These are phyloP conservation scores for Gryon sp. DNA, from an alignment of 1,140 invertebrate genomes.

Conservation along the genomic window DNA sequence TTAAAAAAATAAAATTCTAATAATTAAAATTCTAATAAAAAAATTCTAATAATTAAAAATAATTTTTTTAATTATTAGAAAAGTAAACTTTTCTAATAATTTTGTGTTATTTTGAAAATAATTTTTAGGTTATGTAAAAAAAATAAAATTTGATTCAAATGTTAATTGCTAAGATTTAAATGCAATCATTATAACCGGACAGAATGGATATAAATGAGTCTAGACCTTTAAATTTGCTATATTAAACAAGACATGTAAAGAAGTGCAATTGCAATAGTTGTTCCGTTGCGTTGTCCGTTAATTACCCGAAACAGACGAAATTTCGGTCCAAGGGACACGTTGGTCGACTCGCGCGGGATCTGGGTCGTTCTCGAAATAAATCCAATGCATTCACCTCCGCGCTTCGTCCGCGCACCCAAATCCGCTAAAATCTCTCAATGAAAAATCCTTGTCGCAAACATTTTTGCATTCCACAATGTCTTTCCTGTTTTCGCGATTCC, in stretches of 20 bases:
- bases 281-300: conserved; percentile 71
- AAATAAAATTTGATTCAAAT: too few species aligned
- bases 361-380: conserved; percentile 77
- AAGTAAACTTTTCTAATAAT: too few species aligned
- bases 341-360: conserved; percentile 70
- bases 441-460: conserved; percentile 58
- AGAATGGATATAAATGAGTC: conserved; percentile 56
- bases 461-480: conserved; percentile 18
- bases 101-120: too few species aligned
- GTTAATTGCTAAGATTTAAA: conserved; percentile 34
- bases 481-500: conserved; percentile 23
- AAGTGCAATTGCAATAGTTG: conserved; percentile 62
- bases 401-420: conserved; percentile 33
- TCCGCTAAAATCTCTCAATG: conserved; percentile 57
- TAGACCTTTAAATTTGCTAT: conserved; percentile 31
- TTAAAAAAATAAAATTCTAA: too few species aligned
- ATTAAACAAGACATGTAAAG: conserved; percentile 28
- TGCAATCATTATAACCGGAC: conserved; percentile 17
- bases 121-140: too few species aligned
- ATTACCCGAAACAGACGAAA: conserved; percentile 77
- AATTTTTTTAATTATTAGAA: too few species aligned
- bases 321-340: conserved; percentile 67
- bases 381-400: conserved; percentile 71
- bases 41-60: too few species aligned
- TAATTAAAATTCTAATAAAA: too few species aligned